Conservation (phyloP, 2,888 invertebrate species). For the Muschampia plurimacula region DNA sequence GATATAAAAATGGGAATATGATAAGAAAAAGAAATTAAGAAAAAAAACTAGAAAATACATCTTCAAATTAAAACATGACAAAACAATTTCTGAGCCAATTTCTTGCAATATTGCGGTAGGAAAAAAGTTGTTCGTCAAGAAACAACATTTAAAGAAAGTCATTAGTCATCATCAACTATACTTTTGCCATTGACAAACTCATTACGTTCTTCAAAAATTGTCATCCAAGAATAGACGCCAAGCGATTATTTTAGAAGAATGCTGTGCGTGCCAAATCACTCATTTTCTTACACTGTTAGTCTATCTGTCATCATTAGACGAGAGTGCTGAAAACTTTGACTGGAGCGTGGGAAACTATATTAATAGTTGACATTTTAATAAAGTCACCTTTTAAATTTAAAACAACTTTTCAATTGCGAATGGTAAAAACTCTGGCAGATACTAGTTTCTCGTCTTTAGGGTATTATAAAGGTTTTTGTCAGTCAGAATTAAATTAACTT, state of each 20-base stretch:
- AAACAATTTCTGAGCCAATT: too few relatives aligned
- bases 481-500: too few relatives aligned
- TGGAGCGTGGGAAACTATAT: slow-evolving; percentile 26
- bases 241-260: slow-evolving; percentile 31
- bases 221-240: slow-evolving; percentile 25
- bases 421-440: background rate
- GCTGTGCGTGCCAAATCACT: slow-evolving; percentile 30
- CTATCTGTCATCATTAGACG: slow-evolving; percentile 33
- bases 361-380: slow-evolving; percentile 12
- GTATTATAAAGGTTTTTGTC: background rate
- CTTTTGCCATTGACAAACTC: slow-evolving; percentile 10
- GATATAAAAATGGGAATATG: too few relatives aligned
- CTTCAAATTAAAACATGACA: too few relatives aligned
- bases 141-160: background rate
- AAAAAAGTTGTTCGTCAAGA: too few relatives aligned
- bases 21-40: too few relatives aligned
- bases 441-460: background rate
- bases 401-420: background rate
- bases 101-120: too few relatives aligned
- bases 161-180: background rate
- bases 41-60: too few relatives aligned
- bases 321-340: slow-evolving; percentile 31
- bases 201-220: slow-evolving; percentile 6
- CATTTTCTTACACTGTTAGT: slow-evolving; percentile 22
- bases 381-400: background rate